Percentiles rank a stretch among this genome's conserved stretches.
Evolutionary conservation across 2,113 vertebrate genomes (phyloP).

Genomic region (Anseranas semipalmata): DNA sequence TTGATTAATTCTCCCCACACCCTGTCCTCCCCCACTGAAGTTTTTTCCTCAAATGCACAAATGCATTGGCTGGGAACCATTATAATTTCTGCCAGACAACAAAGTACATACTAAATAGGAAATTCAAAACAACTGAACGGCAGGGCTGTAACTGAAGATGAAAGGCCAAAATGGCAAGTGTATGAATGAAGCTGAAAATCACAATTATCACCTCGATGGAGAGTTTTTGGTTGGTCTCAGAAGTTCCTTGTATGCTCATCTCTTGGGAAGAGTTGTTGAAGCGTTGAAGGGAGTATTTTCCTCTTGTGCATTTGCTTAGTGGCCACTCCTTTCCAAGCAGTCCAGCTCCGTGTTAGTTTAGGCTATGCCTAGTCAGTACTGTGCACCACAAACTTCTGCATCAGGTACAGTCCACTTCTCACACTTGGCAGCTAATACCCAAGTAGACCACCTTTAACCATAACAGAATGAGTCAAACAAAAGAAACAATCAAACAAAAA

Average conservation of each 20-base stretch:
- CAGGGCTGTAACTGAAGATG: not conserved
- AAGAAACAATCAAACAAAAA: not conserved
- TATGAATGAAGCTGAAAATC: not conserved
- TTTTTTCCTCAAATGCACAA: not conserved
- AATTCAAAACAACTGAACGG: not conserved
- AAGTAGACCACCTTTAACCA: not conserved
- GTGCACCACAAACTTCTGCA: rapidly evolving
- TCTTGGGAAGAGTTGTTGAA: not conserved
- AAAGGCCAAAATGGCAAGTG: not conserved
- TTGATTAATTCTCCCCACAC: not conserved
- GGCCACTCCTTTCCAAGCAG: not conserved
- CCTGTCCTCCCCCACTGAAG: not conserved
- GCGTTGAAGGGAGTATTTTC: not conserved
- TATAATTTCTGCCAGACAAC: not conserved
- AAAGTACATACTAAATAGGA: not conserved
- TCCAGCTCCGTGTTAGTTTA: not conserved
- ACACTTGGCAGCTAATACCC: not conserved
- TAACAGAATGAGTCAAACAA: not conserved
- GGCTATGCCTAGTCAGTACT: not conserved
- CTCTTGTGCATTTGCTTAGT: not conserved
- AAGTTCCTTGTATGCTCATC: not conserved
- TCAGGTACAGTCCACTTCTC: not conserved
- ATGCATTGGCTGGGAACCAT: not conserved
- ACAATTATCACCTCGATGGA: not conserved
- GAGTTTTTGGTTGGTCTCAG: not conserved